A percentile compares a stretch with the other conserved stretches of the same genome.
These are phyloP conservation scores for Lamprologus ornatipinnis DNA, from an alignment of 2,113 vertebrate genomes.

Conservation along the genomic window DNA sequence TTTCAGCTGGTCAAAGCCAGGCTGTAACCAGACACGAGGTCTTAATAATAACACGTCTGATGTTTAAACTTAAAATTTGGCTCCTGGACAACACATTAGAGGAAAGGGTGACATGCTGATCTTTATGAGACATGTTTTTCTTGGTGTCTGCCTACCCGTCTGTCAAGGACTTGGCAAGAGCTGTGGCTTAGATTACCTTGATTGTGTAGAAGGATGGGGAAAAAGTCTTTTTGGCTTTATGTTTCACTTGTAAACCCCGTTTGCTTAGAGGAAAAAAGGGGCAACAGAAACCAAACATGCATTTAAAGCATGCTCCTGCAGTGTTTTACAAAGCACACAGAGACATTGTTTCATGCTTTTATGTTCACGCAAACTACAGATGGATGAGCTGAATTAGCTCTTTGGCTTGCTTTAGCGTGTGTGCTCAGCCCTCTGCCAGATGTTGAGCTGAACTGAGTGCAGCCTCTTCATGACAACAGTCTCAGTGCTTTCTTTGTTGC, in stretches of 20 bases:
- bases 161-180: background rate
- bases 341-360: background rate
- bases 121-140: background rate
- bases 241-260: background rate
- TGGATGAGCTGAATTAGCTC: background rate
- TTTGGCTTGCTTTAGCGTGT: background rate
- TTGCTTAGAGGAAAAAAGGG: background rate
- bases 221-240: background rate
- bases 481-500: background rate
- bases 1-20: background rate
- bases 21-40: slow-evolving; percentile 1
- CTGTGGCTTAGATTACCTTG: background rate
- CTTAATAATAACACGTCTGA: background rate
- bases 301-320: background rate
- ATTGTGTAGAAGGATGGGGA: background rate
- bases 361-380: background rate
- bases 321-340: background rate
- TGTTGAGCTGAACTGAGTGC: background rate
- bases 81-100: background rate
- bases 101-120: background rate
- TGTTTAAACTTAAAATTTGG: background rate
- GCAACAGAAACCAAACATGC: background rate
- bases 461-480: background rate
- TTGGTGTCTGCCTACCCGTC: background rate
- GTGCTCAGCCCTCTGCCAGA: background rate